Evolutionary conservation across 2,113 vertebrate species (phyloP), one percentile per base, ranked within the genome.

Genomic region (Calyptommatus sinebrachiatus): DNA sequence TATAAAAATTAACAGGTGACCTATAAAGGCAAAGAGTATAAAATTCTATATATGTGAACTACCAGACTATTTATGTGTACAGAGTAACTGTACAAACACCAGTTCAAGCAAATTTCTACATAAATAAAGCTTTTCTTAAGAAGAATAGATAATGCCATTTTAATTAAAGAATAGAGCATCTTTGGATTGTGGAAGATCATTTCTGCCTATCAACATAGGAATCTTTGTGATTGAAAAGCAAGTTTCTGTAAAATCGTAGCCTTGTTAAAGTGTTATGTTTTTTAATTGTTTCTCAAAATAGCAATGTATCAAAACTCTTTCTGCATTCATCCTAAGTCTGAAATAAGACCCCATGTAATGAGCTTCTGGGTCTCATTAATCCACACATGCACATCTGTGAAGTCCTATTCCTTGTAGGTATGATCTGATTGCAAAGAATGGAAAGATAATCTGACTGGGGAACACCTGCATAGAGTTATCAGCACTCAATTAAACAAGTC

Each of bases 21-120:
- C 78, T 80, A 82, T 79, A 92, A 91, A 85, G 89, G 91, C 87
- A 88, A 91, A 84, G 78, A 88, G 62, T 83, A 90, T 73, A 76
- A 70, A 81, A 83, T 57, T 6, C 68, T 61, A 71, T 78, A 86
- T 72, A 87, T 78, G 84, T 87, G 83, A 80, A 78, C 90, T 86
- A 85, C 50, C 89, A 91, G 87, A 89, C 80, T 67, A 65, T 86
- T 88, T 90, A 85, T 83, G 85, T 84, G 50, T 24, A 88, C n/a
- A 85, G 71, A 81, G 35, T 82, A 70, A 61, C 69, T 87, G 83
- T 87, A 91, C 85, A 90, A 48, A 77, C 67, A 82, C 83, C 28
- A 29, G 78, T 82, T 78, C 48, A 60, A 89, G 65, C 86, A 89
- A 35, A 81, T 78, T 63, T 83, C 79, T 83, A 84, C 87, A 84